Evolutionary conservation across 2,888 invertebrate genomes (phyloP).

Genomic region (Tetragonisca angustula): DNA sequence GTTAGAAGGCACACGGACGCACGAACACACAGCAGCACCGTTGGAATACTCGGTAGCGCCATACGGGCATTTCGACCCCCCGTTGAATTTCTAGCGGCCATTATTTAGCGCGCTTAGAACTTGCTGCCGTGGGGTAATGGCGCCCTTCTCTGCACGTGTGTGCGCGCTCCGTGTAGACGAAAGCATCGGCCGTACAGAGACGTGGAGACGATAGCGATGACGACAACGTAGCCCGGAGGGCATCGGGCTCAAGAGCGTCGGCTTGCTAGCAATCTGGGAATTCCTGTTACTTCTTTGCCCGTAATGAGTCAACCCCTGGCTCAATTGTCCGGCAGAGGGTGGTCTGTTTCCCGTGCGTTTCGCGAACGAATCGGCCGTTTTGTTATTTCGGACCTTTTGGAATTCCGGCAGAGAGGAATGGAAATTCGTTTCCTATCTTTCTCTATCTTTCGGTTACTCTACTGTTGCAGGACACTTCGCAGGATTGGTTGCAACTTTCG

Average conservation of each 20-base stretch:
- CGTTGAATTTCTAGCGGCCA: constrained; percentile 82
- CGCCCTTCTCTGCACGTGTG: constrained; percentile 65
- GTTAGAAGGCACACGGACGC: constrained; percentile 64
- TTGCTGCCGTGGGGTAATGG: constrained; percentile 78
- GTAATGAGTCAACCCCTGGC: constrained; percentile 75
- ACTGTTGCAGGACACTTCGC: neutral
- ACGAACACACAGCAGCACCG: constrained; percentile 41
- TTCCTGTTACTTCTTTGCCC: constrained; percentile 75
- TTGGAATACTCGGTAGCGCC: constrained; percentile 66
- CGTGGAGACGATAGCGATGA: constrained; percentile 49
- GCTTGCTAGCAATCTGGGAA: constrained; percentile 74
- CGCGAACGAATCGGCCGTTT: constrained; percentile 33
- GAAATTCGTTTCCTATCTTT: neutral
- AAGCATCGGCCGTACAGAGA: constrained; percentile 15
- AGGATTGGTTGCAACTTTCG: neutral
- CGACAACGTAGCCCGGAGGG: constrained; percentile 54
- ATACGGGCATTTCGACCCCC: constrained; percentile 74
- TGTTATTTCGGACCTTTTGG: constrained; percentile 14
- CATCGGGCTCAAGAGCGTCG: constrained; percentile 22
- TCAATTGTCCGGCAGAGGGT: constrained; percentile 75
- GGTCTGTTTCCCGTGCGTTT: constrained; percentile 4
- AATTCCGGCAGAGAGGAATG: constrained; percentile 3
- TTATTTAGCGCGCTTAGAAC: constrained; percentile 83
- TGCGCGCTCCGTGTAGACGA: constrained; percentile 36
- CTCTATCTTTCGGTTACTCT: no score